Base-by-base conservation (phyloP, 2,888 invertebrate species). In the Alcis repandata region DNA sequence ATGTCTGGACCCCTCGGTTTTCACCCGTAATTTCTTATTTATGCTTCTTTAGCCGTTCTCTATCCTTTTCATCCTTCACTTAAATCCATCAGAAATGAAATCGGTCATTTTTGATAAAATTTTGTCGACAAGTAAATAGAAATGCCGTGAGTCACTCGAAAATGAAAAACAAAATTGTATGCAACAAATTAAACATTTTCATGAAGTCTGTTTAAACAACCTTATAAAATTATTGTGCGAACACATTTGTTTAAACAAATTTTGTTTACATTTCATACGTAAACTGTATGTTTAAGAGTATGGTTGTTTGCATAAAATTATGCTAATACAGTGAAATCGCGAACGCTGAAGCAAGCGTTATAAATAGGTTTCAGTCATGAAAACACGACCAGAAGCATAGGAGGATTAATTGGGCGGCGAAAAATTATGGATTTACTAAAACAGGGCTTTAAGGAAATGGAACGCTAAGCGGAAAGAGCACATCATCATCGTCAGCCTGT, bases 271-370 rank as follows among this genome's bases (percentile, higher is more conserved):
- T 36, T 19, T 19, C 13, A 10, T 43, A 33, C 20, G 43, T 43
- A 54, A 43, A 51, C 32, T 53, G n/a, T 77, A 27, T 53, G n/a
- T 77, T 84, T 92, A 66, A 86, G 88, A 69, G 92, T 92, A 72
- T 90, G 91, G 88, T 71, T 19, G 45, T 61, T 61, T 33, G 58
- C 27, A 58, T 59, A 57, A 53, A 62, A 60, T 62, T 64, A 64
- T 67, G 63, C 9, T 63, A 65, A 68, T 66, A 49, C 45, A 54
- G 58, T 59, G 63, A 64, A 69, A 67, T 52, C 58, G 48, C 61
- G 62, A 61, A 46, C 33, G 43, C 48, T 38, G 32, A 57, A 59
- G 33, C 19, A 32, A 56, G 32, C 33, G 41, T 54, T 33, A 54
- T 48, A 63, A 57, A 68, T 61, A 62, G 62, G n/a, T 58, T 60